These are phyloP conservation scores for Oreortyx pictus DNA, from an alignment of 2,797 vertebrate genomes.

Conservation along the genomic window DNA sequence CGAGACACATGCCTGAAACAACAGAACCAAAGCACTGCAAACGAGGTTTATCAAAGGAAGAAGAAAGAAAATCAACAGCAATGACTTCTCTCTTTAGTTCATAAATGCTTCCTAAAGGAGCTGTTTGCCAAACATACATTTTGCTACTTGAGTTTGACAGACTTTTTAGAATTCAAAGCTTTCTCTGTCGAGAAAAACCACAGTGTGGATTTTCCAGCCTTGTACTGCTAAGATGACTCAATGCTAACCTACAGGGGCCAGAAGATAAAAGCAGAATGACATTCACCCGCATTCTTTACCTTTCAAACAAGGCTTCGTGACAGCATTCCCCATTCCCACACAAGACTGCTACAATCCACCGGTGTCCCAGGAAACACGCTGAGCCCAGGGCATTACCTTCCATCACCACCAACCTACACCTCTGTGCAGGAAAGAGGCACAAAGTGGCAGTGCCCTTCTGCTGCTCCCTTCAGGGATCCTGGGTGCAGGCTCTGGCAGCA, in stretches of 20 bases:
- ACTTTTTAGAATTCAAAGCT: not conserved
- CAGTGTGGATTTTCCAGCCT: not conserved
- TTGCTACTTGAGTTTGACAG: not conserved
- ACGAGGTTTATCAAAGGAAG: not conserved
- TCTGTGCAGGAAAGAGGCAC: fast-evolving
- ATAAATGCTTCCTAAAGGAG: slow-evolving; percentile 1
- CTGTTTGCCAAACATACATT: not conserved
- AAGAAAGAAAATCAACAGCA: not conserved
- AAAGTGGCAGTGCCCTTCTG: not conserved
- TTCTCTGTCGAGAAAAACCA: not conserved
- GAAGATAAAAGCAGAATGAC: not conserved
- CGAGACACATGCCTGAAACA: not conserved
- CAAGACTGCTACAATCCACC: not conserved
- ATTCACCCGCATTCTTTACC: not conserved
- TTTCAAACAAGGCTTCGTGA: not conserved
- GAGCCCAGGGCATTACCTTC: not conserved
- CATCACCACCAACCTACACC: not conserved
- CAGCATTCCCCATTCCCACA: not conserved
- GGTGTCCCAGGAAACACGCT: not conserved
- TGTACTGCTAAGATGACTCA: not conserved
- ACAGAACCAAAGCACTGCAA: not conserved
- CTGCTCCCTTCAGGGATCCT: not conserved
- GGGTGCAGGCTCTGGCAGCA: fast-evolving
- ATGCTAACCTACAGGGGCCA: not conserved
- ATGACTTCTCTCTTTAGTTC: not conserved